Evolutionary conservation across 2,113 vertebrate species (phyloP).

Genomic region (Trinectes maculatus): DNA sequence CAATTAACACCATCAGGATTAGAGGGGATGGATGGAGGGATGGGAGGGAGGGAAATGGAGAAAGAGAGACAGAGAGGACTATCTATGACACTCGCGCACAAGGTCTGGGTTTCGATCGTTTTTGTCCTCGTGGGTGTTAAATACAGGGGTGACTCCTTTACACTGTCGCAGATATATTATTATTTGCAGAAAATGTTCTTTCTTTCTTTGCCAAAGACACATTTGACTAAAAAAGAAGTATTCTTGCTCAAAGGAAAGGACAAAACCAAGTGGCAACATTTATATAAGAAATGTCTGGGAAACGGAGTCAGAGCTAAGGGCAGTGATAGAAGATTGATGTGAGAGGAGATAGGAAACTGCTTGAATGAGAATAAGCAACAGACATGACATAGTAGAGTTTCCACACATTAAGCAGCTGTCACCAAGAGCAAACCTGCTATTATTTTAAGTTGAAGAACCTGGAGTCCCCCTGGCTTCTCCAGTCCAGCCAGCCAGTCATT

Average conservation of each 20-base stretch:
- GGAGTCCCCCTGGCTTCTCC: conserved; percentile 16
- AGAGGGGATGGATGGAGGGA: conserved; percentile 67
- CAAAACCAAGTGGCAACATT: neutral
- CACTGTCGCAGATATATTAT: too few species aligned
- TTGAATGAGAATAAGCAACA: neutral
- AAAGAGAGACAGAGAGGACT: conserved; percentile 30
- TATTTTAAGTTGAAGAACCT: conserved; percentile 10
- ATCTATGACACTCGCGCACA: conserved; percentile 54
- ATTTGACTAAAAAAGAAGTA: too few species aligned
- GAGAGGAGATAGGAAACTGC: neutral
- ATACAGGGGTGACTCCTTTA: conserved; percentile 3
- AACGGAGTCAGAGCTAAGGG: neutral
- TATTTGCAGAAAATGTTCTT: too few species aligned
- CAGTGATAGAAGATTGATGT: too few species aligned
- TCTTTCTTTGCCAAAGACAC: too few species aligned
- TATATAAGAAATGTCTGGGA: neutral
- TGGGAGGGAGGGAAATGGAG: conserved; percentile 26
- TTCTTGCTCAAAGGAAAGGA: neutral
- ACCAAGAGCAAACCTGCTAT: neutral
- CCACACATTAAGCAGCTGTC: conserved; percentile 2
- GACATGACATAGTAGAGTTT: neutral
- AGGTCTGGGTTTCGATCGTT: conserved; percentile 59
- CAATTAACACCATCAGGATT: conserved; percentile 85
- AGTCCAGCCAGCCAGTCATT: conserved; percentile 15
- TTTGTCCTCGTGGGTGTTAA: conserved; percentile 24